A percentile compares a stretch with the other conserved stretches of the same genome.
phyloP scores from a whole-genome alignment of 2,888 invertebrate genomes.

The Caprella mutica region DNA sequence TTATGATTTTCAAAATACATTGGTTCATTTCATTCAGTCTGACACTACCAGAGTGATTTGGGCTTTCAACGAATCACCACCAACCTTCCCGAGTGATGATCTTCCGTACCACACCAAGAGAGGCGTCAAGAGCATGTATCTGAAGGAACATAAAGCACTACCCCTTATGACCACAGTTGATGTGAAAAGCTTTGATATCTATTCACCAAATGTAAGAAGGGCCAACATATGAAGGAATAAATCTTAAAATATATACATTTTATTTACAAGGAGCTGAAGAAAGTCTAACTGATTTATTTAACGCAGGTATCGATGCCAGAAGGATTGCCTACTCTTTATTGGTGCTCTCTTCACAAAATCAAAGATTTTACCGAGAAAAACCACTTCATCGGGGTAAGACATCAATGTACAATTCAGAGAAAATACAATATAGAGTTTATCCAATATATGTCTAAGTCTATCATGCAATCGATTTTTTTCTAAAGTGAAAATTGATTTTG shows the following conservation, averaged over 20 bases:
- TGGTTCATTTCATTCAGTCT: conserved; percentile 9
- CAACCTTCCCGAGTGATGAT: background rate
- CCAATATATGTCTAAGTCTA: too few relatives aligned
- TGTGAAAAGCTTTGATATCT: conserved; percentile 48
- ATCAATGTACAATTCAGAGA: too few relatives aligned
- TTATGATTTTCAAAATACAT: too few relatives aligned
- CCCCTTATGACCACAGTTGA: conserved; percentile 45
- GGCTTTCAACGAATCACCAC: conserved; percentile 46
- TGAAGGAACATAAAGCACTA: conserved; percentile 50
- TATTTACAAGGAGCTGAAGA: too few relatives aligned
- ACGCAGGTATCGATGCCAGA: conserved; percentile 50
- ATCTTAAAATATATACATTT: too few relatives aligned
- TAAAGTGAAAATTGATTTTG: too few relatives aligned
- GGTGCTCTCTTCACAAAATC: conserved; percentile 55
- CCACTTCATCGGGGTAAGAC: conserved; percentile 57
- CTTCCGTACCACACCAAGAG: conserved; percentile 40
- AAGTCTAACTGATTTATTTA: background rate
- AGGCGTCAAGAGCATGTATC: conserved; percentile 52
- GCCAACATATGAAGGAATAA: too few relatives aligned
- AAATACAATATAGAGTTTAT: too few relatives aligned
- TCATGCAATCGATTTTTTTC: too few relatives aligned
- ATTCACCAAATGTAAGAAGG: conserved; percentile 46
- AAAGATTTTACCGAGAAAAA: conserved; percentile 53
- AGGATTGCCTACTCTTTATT: conserved; percentile 52
- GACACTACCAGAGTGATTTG: conserved; percentile 72